Evolutionary conservation across 2,888 invertebrate species (phyloP).

Genomic region (Drosophila ustulata): DNA sequence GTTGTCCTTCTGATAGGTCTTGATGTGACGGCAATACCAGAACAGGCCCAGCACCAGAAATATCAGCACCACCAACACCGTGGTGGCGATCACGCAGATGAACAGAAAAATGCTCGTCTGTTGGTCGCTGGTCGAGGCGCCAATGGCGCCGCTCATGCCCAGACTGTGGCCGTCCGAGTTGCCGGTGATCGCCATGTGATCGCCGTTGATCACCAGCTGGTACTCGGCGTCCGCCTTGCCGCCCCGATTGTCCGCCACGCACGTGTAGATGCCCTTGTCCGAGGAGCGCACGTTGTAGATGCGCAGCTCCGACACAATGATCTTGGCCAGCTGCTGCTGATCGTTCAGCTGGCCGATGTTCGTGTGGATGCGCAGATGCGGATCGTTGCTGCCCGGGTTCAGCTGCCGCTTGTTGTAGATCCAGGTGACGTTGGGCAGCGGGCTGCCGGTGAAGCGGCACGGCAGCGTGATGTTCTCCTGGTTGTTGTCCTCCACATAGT

Average conservation of each 20-base stretch:
- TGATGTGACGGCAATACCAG: slow-evolving; percentile 86
- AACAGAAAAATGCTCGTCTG: slow-evolving; percentile 85
- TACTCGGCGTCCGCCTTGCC: slow-evolving; percentile 92
- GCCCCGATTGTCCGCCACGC: slow-evolving; percentile 93
- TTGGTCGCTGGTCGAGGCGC: slow-evolving; percentile 84
- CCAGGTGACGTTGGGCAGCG: slow-evolving; percentile 92
- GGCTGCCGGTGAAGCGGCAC: slow-evolving; percentile 88
- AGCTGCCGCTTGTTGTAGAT: slow-evolving; percentile 82
- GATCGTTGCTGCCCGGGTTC: slow-evolving; percentile 73
- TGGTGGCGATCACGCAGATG: slow-evolving; percentile 86
- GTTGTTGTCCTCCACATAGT: slow-evolving; percentile 87
- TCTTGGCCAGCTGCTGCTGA: slow-evolving; percentile 42
- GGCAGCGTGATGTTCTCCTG: slow-evolving; percentile 90
- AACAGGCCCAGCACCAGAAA: slow-evolving; percentile 86
- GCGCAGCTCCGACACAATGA: slow-evolving; percentile 87
- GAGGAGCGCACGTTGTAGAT: slow-evolving; percentile 87
- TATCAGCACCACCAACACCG: slow-evolving; percentile 86
- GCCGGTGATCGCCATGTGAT: slow-evolving; percentile 67
- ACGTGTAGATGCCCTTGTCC: slow-evolving; percentile 91
- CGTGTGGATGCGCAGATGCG: slow-evolving; percentile 78
- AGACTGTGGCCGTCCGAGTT: slow-evolving; percentile 83
- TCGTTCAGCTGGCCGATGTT: slow-evolving; percentile 73
- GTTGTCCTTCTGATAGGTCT: slow-evolving; percentile 86
- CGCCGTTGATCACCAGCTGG: slow-evolving; percentile 87
- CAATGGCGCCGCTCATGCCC: slow-evolving; percentile 80